A percentile compares a stretch with the other conserved stretches of the same genome.
Conservation (phyloP, 2,888 invertebrate genomes). For the Cerastis rubricosa region DNA sequence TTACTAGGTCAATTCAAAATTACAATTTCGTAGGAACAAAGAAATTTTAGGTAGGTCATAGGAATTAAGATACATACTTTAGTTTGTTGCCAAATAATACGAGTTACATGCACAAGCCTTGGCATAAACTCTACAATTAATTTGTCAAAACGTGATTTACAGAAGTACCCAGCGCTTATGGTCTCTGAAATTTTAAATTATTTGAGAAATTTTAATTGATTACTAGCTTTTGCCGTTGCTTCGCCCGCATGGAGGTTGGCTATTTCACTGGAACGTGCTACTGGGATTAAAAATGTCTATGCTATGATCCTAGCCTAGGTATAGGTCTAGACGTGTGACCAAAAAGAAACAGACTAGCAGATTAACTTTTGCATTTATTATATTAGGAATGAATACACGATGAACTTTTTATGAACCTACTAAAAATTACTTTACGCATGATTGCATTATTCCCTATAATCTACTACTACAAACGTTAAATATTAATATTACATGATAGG, state of each 20-base stretch:
- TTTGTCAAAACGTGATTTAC: conserved; percentile 92
- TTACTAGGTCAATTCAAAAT: background rate
- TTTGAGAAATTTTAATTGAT: background rate
- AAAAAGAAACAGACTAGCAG: background rate
- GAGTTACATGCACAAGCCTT: conserved; percentile 94
- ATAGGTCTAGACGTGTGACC: background rate
- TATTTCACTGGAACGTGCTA: background rate
- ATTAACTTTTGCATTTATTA: background rate
- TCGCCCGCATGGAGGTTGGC: background rate
- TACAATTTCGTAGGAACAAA: background rate
- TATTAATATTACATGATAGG: background rate
- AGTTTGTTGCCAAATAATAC: conserved; percentile 96
- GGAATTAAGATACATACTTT: conserved; percentile 86
- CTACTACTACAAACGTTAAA: background rate
- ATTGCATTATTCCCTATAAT: too few relatives aligned
- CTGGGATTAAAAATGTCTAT: background rate
- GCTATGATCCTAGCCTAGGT: background rate
- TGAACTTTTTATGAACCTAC: background rate
- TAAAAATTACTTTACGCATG: background rate
- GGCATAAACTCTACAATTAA: conserved; percentile 93
- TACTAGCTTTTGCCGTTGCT: background rate
- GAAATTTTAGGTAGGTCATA: too few relatives aligned
- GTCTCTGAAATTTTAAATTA: conserved; percentile 88
- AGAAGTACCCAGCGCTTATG: conserved; percentile 96
- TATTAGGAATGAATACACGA: background rate